These are phyloP conservation scores for Chymomyza procnemis DNA, from an alignment of 2,888 invertebrate species.

Conservation along the genomic window DNA sequence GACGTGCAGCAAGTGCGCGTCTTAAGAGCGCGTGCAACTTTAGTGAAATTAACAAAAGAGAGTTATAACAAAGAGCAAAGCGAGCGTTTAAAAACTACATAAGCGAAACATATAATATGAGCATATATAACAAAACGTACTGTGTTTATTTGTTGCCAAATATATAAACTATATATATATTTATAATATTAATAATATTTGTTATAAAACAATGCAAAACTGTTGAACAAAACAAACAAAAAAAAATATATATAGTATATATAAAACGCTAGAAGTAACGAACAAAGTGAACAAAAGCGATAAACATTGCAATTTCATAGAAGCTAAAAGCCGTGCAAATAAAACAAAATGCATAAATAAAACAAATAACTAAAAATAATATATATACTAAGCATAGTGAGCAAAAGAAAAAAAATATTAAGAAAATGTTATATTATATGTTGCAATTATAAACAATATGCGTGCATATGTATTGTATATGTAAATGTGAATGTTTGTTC, in stretches of 20 bases:
- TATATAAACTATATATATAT: constrained; percentile 65
- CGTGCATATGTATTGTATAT: constrained; percentile 21
- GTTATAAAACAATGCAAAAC: constrained; percentile 34
- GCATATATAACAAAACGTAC: constrained; percentile 74
- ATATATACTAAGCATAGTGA: constrained; percentile 11
- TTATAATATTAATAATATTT: constrained; percentile 42
- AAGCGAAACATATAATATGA: constrained; percentile 23
- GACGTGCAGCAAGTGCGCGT: background rate
- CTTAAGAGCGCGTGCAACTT: constrained; percentile 35
- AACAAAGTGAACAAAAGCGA: constrained; percentile 27
- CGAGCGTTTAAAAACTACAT: constrained; percentile 10
- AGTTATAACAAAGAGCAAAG: constrained; percentile 40
- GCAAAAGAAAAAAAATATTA: constrained; percentile 2
- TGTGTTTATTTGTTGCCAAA: constrained; percentile 79
- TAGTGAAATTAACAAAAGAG: constrained; percentile 62
- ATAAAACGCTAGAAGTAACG: background rate
- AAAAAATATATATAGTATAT: constrained; percentile 26
- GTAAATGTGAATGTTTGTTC: constrained; percentile 55
- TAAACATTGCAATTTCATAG: constrained; percentile 29
- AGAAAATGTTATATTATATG: constrained; percentile 4
- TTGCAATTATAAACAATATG: too few relatives aligned
- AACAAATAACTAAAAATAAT: constrained; percentile 19
- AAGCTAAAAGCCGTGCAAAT: constrained; percentile 52
- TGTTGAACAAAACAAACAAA: constrained; percentile 40
- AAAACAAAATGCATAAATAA: constrained; percentile 8